Percentiles rank a stretch among this genome's conserved stretches.
Conservation (phyloP, 2,113 vertebrate genomes). For the Rhineura floridana region DNA sequence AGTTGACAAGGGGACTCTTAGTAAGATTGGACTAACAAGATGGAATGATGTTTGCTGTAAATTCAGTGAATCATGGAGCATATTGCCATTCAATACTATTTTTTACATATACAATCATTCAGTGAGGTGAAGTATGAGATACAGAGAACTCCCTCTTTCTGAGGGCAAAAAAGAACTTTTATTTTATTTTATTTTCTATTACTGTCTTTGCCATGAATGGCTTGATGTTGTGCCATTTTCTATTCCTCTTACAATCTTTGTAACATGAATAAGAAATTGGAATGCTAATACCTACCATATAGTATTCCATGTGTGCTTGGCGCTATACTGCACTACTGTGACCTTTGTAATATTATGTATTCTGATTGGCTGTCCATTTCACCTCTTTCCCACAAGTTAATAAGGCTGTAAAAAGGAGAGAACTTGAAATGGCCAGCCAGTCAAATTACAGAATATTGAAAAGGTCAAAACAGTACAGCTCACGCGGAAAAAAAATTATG, state of each 20-base stretch:
- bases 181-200: constrained; percentile 68
- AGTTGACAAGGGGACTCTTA: background rate
- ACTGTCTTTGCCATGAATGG: constrained; percentile 62
- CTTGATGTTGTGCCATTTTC: constrained; percentile 74
- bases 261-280: constrained; percentile 82
- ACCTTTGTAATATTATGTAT: constrained; percentile 81
- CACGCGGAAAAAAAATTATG: constrained; percentile 76
- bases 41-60: constrained; percentile 19
- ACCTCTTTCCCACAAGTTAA: constrained; percentile 80
- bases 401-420: constrained; percentile 83
- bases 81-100: constrained; percentile 38
- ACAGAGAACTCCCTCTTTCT: constrained; percentile 33
- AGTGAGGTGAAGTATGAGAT: constrained; percentile 36
- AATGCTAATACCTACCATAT: constrained; percentile 73
- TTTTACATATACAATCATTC: constrained; percentile 44
- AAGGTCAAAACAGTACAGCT: constrained; percentile 80
- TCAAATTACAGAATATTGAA: constrained; percentile 86
- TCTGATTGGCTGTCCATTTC: constrained; percentile 80
- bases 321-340: constrained; percentile 62
- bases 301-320: constrained; percentile 62
- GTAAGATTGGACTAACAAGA: background rate
- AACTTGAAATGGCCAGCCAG: constrained; percentile 79
- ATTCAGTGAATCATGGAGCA: constrained; percentile 5
- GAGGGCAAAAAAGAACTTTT: constrained; percentile 58
- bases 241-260: constrained; percentile 72